Percentiles rank a stretch among this genome's conserved stretches.
Evolutionary conservation across 2,113 vertebrate genomes (phyloP).

Genomic region (Myanophis thanlyinensis): DNA sequence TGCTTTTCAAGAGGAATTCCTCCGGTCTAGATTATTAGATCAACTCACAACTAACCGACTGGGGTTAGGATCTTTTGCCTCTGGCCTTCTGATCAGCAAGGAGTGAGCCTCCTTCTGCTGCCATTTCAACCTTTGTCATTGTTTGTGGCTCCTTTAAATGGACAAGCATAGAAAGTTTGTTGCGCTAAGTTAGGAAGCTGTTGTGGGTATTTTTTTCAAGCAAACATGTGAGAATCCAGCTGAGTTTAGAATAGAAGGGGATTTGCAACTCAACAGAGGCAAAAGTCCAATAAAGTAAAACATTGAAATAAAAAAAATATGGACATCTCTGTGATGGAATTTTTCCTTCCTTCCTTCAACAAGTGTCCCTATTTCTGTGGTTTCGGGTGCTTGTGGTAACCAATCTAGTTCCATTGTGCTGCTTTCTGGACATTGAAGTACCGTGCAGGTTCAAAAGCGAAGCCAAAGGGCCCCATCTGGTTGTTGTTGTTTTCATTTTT

Average conservation of each 20-base stretch:
- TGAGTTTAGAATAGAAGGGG: not conserved
- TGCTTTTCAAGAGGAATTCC: not conserved
- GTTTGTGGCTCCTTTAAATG: not conserved
- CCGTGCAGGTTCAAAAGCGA: not conserved
- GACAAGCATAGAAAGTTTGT: not conserved
- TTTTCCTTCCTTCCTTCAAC: not conserved
- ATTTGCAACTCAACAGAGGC: not conserved
- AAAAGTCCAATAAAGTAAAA: not conserved
- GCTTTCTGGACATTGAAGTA: not conserved
- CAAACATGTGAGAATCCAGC: not conserved
- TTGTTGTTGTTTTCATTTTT: too few species aligned
- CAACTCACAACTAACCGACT: not conserved
- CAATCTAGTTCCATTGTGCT: not conserved
- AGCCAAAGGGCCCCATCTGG: accelerated
- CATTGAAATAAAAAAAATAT: too few species aligned
- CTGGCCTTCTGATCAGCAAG: not conserved
- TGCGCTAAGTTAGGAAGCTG: not conserved
- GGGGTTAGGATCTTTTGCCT: not conserved
- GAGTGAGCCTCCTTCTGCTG: not conserved
- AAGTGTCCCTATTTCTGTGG: not conserved
- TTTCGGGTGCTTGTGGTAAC: not conserved
- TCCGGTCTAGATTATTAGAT: not conserved
- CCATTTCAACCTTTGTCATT: not conserved
- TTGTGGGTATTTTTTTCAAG: not conserved
- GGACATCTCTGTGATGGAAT: not conserved